Evolutionary conservation across 2,888 invertebrate genomes (phyloP), one percentile per base, ranked within the genome.

Genomic region (Mamestra brassicae): DNA sequence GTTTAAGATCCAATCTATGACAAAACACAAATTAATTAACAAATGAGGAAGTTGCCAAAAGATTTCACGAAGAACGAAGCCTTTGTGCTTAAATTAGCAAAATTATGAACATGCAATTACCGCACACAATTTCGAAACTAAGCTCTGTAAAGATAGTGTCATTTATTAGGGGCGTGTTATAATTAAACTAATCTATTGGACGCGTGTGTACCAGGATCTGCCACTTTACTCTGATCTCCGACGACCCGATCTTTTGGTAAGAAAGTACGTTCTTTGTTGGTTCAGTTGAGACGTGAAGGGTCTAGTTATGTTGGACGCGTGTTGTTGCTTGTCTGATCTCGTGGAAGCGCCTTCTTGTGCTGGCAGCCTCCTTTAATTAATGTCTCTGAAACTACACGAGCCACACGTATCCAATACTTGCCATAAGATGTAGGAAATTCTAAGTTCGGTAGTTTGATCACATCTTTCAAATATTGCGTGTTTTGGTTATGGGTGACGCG

Each of bases 321-420:
- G 92, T 73, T 85, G 87, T 85, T 89, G 90, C 91, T 89, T 92
- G 92, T 92, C 93, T 94, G 92, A 93, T 94, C 92, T 92, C 89
- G 88, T 89, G 90, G 89, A 89, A 88, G 92, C 94, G 93, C 95
- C 95, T 94, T 94, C 94, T 95, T 95, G 95, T 88, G 92, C 88
- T 95, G 95, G 94, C 96, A 94, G 94, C 88, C 90, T 92, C 92
- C 93, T 93, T 94, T 96, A 95, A 96, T 95, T 95, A 96, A 95
- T 94, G 95, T 94, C 94, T 92, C 90, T 85, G 91, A 88, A 92
- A 93, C 93, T 92, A 92, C 87, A 91, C 86, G 86, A 90, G 89
- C 87, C 88, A 87, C 92, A 92, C 90, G 91, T 92, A 91, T 90
- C 90, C 87, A 90, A 91, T 93, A 92, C 91, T 90, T 88, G 86